Conservation (phyloP, 2,113 vertebrate species). For the Ammodytes dubius region DNA sequence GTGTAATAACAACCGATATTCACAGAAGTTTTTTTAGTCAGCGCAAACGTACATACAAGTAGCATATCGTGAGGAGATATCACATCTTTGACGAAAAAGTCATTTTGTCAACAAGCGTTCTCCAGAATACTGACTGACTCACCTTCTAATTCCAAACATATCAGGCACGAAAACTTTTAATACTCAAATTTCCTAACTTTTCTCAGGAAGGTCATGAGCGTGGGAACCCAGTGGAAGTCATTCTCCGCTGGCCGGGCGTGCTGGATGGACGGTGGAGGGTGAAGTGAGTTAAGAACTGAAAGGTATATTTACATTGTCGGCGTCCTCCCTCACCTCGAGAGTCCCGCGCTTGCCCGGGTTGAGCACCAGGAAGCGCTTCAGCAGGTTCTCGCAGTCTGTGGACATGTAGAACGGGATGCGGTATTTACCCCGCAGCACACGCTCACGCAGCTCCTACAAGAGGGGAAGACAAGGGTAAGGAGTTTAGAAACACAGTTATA, state of each 20-base stretch:
- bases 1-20: too few species aligned
- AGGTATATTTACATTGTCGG: conserved; percentile 75
- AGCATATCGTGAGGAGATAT: too few species aligned
- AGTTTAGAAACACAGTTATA: not conserved
- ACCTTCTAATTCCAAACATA: too few species aligned
- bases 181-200: too few species aligned
- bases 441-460: conserved; percentile 93
- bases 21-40: too few species aligned
- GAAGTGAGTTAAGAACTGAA: conserved; percentile 30
- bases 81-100: too few species aligned
- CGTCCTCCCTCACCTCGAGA: conserved; percentile 92
- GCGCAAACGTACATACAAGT: too few species aligned
- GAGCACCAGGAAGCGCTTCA: conserved; percentile 98
- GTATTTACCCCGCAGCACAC: conserved; percentile 98
- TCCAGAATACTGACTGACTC: too few species aligned
- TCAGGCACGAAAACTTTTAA: too few species aligned
- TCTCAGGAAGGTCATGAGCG: too few species aligned
- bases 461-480: not conserved
- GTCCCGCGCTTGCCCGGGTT: conserved; percentile 97
- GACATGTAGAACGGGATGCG: conserved; percentile 99
- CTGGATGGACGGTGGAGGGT: not conserved
- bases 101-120: too few species aligned
- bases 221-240: not conserved
- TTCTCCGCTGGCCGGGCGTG: conserved; percentile 56
- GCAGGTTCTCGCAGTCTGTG: conserved; percentile 99